These are phyloP conservation scores for Drosophila aff. DNA, from an alignment of 1,140 invertebrate species.

Conservation along the genomic window DNA sequence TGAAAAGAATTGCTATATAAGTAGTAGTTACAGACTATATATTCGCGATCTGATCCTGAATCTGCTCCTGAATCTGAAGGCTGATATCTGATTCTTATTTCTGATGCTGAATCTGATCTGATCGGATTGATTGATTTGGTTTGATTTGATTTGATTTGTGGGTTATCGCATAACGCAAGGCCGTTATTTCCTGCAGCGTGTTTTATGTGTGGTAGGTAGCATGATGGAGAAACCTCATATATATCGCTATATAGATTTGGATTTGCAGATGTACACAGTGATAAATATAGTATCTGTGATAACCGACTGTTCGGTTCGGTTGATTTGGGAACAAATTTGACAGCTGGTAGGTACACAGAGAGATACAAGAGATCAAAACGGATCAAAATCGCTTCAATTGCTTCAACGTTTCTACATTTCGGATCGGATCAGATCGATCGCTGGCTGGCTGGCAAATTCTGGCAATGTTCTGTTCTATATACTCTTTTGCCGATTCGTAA, in stretches of 20 bases:
- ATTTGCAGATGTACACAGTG: slow-evolving; percentile 48
- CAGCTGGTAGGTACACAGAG: slow-evolving; percentile 43
- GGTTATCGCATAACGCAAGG: slow-evolving; percentile 60
- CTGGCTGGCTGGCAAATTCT: slow-evolving; percentile 42
- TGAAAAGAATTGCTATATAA: slow-evolving; percentile 69
- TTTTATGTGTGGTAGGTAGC: slow-evolving; percentile 68
- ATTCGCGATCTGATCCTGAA: slow-evolving; percentile 32
- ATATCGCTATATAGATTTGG: slow-evolving; percentile 53
- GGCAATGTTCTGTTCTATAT: slow-evolving; percentile 65
- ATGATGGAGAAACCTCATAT: slow-evolving; percentile 66
- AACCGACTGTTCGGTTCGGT: slow-evolving; percentile 16
- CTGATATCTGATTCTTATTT: slow-evolving; percentile 4
- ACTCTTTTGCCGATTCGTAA: slow-evolving; percentile 48
- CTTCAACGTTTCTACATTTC: slow-evolving; percentile 43
- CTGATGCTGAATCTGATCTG: slow-evolving; percentile 33
- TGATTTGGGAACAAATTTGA: slow-evolving; percentile 52
- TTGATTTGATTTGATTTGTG: slow-evolving; percentile 24
- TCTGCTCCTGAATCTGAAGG: slow-evolving; percentile 12
- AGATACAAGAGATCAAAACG: slow-evolving; percentile 37
- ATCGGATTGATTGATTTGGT: slow-evolving; percentile 29
- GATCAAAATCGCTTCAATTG: slow-evolving; percentile 45
- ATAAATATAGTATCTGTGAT: slow-evolving; percentile 46
- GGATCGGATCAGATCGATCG: slow-evolving; percentile 17
- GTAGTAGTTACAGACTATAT: slow-evolving; percentile 40
- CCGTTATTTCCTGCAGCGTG: slow-evolving; percentile 69